phyloP scores from a whole-genome alignment of 2,113 vertebrate genomes.

The Illadopsis cleaveri region DNA sequence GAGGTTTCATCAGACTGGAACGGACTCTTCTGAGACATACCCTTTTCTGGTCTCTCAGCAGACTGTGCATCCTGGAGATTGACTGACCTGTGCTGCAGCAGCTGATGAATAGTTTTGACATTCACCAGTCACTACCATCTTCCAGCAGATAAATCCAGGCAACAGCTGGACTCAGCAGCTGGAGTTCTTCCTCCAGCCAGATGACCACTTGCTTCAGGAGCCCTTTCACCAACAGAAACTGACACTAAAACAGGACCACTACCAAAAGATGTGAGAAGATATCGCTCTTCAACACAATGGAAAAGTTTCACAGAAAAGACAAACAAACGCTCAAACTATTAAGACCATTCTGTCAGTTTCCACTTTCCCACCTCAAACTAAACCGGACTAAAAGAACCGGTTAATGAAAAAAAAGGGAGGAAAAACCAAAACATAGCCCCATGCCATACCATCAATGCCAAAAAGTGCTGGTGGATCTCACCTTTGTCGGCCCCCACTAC shows the following conservation, averaged over 20 bases:
- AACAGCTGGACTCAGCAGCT: not conserved
- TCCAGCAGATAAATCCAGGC: not conserved
- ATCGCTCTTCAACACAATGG: not conserved
- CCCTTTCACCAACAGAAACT: not conserved
- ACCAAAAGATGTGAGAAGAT: not conserved
- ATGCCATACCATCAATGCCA: not conserved
- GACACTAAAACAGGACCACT: not conserved
- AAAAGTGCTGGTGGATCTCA: too few species aligned
- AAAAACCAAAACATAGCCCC: rapidly evolving
- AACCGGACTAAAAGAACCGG: rapidly evolving
- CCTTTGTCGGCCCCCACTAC: rapidly evolving
- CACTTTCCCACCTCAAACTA: not conserved
- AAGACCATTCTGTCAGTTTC: not conserved
- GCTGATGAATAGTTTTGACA: not conserved
- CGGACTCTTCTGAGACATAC: rapidly evolving
- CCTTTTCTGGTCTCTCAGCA: not conserved
- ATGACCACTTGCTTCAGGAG: not conserved
- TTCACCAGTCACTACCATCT: not conserved
- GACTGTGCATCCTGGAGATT: not conserved
- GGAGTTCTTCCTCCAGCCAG: not conserved
- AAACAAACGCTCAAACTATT: not conserved
- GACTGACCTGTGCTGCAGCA: not conserved
- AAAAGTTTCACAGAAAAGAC: not conserved
- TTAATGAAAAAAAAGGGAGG: not conserved
- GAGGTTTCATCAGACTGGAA: not conserved